A percentile compares a stretch with the other conserved stretches of the same genome.
These are phyloP conservation scores for Pocillopora grandis DNA, from an alignment of 92 coral and sea anemone genomes.

Conservation along the genomic window DNA sequence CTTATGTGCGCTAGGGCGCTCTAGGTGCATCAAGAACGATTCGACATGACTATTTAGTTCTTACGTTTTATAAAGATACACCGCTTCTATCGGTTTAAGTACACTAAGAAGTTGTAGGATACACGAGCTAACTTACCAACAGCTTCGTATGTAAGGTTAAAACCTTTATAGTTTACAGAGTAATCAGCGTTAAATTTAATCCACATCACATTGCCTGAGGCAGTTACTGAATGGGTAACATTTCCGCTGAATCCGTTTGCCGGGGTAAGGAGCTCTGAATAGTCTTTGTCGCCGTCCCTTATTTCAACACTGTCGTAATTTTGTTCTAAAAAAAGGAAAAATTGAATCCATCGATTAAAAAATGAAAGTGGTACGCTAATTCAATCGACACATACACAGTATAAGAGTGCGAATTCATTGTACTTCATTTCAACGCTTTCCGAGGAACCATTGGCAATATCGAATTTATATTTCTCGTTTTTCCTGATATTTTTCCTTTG, in stretches of 20 bases:
- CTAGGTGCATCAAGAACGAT: too few species aligned
- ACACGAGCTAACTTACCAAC: constrained; percentile 35
- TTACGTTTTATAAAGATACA: too few species aligned
- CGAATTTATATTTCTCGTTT: too few species aligned
- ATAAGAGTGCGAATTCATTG: background rate
- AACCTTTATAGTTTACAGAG: constrained; percentile 48
- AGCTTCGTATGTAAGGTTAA: constrained; percentile 62
- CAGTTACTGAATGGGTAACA: constrained; percentile 20
- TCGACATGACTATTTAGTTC: too few species aligned
- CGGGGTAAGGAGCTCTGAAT: constrained; percentile 58
- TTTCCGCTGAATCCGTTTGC: constrained; percentile 56
- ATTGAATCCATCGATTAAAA: too few species aligned
- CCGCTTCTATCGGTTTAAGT: too few species aligned
- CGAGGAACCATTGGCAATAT: too few species aligned
- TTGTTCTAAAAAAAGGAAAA: constrained; percentile 30
- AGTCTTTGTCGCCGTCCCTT: constrained; percentile 61
- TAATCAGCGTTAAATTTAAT: constrained; percentile 58
- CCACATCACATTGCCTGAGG: constrained; percentile 78
- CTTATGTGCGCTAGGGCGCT: background rate
- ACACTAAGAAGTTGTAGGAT: too few species aligned
- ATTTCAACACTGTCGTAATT: constrained; percentile 47
- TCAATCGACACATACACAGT: background rate
- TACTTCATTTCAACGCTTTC: too few species aligned
- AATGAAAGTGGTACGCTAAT: too few species aligned
- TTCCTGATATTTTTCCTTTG: too few species aligned